Evolutionary conservation across 2,797 vertebrate species (phyloP).

Genomic region (Oophaga sylvatica): DNA sequence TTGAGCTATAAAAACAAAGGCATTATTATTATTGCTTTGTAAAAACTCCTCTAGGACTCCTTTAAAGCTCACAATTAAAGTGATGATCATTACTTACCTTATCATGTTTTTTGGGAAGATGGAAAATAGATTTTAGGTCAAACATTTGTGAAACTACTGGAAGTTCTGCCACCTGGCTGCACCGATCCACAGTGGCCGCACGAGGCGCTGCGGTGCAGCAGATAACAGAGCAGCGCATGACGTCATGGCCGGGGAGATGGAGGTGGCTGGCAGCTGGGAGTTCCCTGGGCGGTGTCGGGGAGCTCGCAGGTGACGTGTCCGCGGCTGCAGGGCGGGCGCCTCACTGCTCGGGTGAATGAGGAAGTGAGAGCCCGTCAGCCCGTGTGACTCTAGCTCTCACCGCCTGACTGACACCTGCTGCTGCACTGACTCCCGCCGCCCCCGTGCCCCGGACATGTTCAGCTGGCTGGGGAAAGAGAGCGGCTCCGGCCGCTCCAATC

Average conservation of each 20-base stretch:
- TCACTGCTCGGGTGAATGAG: neutral
- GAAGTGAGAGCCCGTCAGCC: slow-evolving; percentile 31
- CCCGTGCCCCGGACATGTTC: slow-evolving; percentile 79
- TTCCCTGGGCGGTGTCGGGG: rapidly evolving
- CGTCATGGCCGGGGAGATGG: slow-evolving; percentile 18
- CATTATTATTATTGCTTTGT: no score
- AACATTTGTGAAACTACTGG: no score
- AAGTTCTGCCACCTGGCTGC: neutral
- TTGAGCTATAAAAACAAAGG: no score
- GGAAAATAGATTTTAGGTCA: no score
- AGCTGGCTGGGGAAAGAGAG: slow-evolving; percentile 90
- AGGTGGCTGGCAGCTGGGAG: slow-evolving; percentile 56
- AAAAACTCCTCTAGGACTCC: no score
- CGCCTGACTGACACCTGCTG: no score
- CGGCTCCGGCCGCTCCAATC: slow-evolving; percentile 78
- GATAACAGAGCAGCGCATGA: neutral
- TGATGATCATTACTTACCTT: no score
- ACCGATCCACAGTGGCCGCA: neutral
- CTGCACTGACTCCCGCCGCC: neutral
- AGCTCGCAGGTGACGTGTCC: slow-evolving; percentile 52
- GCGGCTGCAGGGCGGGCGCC: neutral
- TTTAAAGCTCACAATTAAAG: no score
- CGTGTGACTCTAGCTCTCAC: neutral
- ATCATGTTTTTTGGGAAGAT: no score
- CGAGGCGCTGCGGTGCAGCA: neutral